Base-by-base conservation (phyloP, 1,140 invertebrate genomes). In the Calephelis virginiensis region DNA sequence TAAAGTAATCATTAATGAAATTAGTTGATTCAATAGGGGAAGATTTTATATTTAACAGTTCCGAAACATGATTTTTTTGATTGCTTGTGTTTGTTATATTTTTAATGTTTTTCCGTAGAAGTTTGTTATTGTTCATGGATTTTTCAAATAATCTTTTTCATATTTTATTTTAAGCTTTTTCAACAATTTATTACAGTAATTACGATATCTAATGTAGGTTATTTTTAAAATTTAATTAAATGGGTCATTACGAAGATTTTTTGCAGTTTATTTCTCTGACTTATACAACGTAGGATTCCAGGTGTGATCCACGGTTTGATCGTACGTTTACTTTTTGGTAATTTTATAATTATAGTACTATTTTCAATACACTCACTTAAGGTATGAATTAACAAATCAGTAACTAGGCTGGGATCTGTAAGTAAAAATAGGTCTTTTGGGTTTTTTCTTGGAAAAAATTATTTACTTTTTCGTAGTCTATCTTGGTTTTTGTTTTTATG, bases 161-260 rank as follows among this genome's bases (percentile, higher is more conserved):
- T 56, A 56, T 56, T 56, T 56, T 56, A 13, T 56, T 56, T 56
- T 56, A 10, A 56, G 8, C 14, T 56, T 56, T 56, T 11, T 56
- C 28, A 56, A 28, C 14, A 56, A 56, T 3, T 56, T 56, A 6
- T 56, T 56, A 17, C 50, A 56, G 28, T 56, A 37, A 17, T 56
- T 56, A 1, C 50, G 50, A 10, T 56, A 56, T 17, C 50, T 56
- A 56, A 6, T 56, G 28, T 56, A 56, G 28, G 50, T 56, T 11
- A 56, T 28, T 56, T 56, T 56, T 56, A 56, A 56, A 17, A 56
- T 56, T 28, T 56, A 13, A 37, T 56, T 56, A 37, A 56, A 17
- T 37, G 50, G 50, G 17, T 56, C 50, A 56, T 8, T 10, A 10
- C 50, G 50, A 9, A 56, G 12, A 6, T 56, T 12, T 11, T 56